Evolutionary conservation across 2,113 vertebrate species (phyloP).

Genomic region (Lepisosteus osseus): DNA sequence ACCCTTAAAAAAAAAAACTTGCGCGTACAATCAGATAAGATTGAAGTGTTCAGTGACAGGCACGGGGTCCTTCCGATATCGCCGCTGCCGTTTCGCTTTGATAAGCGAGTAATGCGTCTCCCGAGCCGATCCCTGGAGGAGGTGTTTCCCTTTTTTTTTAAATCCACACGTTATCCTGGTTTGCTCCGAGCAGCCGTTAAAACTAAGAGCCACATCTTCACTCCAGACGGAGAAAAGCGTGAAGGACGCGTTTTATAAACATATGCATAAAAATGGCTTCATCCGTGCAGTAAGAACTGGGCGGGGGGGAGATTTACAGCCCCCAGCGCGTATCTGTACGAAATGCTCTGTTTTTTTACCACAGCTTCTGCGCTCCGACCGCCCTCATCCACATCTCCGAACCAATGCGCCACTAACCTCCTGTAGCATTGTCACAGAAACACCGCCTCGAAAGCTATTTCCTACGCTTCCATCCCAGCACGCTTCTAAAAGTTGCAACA

Average conservation of each 20-base stretch:
- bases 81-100: not conserved
- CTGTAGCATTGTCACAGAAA: too few relatives aligned
- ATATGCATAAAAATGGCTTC: conserved; percentile 7
- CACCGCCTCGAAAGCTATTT: too few relatives aligned
- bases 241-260: not conserved
- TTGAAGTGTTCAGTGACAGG: not conserved
- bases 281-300: not conserved
- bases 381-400: too few relatives aligned
- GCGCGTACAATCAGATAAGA: not conserved
- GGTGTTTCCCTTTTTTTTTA: not conserved
- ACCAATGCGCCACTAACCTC: too few relatives aligned
- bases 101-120: too few relatives aligned
- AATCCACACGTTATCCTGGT: conserved; percentile 11
- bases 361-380: too few relatives aligned
- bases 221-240: not conserved
- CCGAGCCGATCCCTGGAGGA: too few relatives aligned
- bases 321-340: not conserved
- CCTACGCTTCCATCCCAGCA: too few relatives aligned
- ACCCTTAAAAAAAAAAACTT: too few relatives aligned
- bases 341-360: not conserved
- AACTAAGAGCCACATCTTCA: conserved; percentile 8
- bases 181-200: conserved; percentile 16
- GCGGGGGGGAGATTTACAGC: too few relatives aligned
- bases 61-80: not conserved
- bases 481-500: too few relatives aligned